Conservation (phyloP, 2,888 invertebrate genomes). For the Toxonevra muliebris region DNA sequence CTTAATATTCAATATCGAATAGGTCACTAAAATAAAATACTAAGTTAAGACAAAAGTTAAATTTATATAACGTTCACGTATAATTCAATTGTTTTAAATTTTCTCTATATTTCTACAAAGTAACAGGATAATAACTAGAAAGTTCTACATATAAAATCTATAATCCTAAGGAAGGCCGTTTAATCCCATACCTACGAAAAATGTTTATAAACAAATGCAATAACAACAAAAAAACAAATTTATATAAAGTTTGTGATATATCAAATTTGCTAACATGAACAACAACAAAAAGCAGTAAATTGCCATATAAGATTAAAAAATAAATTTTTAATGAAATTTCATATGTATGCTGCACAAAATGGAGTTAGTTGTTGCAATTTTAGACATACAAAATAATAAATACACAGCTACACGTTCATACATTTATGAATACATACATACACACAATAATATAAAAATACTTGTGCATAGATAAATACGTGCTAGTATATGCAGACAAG, state of each 20-base stretch:
- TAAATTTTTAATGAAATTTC: constrained; percentile 27
- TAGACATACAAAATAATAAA: too few relatives aligned
- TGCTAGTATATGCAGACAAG: too few relatives aligned
- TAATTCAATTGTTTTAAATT: too few relatives aligned
- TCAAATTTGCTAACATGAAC: not conserved
- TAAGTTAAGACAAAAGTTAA: too few relatives aligned
- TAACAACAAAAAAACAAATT: not conserved
- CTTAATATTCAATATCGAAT: too few relatives aligned
- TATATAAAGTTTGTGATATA: not conserved
- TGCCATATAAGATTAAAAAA: constrained; percentile 26
- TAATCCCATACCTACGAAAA: too few relatives aligned
- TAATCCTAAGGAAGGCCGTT: too few relatives aligned
- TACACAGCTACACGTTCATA: not conserved
- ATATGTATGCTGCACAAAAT: constrained; percentile 3
- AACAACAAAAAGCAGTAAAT: not conserved
- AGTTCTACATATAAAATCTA: too few relatives aligned
- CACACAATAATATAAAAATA: not conserved
- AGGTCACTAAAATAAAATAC: too few relatives aligned
- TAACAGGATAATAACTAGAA: too few relatives aligned
- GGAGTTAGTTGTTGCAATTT: not conserved
- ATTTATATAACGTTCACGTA: too few relatives aligned
- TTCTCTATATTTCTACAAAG: too few relatives aligned
- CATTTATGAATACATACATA: not conserved
- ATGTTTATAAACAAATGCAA: not conserved
- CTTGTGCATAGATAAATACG: constrained; percentile 4